Evolutionary conservation across 2,113 vertebrate species (phyloP).

Genomic region (Gavia stellata): DNA sequence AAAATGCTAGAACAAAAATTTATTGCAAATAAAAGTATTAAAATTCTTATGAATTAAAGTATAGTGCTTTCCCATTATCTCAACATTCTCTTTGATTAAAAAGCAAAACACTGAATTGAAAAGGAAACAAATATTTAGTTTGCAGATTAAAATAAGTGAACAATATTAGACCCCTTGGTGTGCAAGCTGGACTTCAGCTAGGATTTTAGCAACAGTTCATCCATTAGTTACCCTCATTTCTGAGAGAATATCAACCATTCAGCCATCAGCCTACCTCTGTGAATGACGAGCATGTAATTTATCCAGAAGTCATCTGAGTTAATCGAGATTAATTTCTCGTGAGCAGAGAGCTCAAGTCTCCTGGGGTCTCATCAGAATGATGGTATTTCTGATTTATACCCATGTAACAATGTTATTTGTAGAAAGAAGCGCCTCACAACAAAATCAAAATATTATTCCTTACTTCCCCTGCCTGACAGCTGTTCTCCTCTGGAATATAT

Average conservation of each 20-base stretch:
- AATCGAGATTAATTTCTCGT: conserved; percentile 9
- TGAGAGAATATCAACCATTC: neutral
- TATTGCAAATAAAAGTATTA: neutral
- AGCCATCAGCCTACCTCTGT: neutral
- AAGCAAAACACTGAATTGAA: neutral
- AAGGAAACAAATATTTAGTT: neutral
- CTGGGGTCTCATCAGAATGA: neutral
- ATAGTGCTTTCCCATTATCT: neutral
- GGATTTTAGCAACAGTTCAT: neutral
- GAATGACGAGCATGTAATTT: neutral
- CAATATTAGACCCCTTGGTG: neutral
- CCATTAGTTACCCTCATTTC: neutral
- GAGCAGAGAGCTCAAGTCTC: neutral
- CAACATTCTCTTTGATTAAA: neutral
- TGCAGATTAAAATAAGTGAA: neutral
- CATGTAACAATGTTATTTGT: conserved; percentile 14
- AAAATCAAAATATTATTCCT: conserved; percentile 20
- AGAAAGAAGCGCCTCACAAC: neutral
- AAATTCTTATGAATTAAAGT: neutral
- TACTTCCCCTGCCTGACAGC: neutral
- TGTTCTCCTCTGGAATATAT: neutral
- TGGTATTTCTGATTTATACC: neutral
- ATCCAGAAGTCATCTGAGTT: conserved; percentile 1
- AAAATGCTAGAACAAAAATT: neutral
- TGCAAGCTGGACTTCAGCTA: neutral